These are phyloP conservation scores for Morbakka virulenta DNA, from an alignment of 30 jellyfish, hydroid and myxozoan species.

Conservation along the genomic window DNA sequence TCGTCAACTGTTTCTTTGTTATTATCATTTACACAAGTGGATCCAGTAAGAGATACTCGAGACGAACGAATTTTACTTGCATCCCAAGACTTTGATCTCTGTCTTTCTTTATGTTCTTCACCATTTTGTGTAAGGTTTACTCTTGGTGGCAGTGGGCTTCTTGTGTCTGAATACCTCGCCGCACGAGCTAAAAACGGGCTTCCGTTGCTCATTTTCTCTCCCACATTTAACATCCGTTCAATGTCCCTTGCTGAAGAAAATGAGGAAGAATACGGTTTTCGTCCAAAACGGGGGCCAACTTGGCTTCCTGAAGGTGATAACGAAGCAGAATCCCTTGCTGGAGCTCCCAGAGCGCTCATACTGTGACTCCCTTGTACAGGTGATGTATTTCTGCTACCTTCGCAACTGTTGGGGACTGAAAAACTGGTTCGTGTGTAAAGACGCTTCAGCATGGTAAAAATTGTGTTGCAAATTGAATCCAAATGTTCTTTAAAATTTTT, in stretches of 20 bases:
- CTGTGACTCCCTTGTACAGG: neutral
- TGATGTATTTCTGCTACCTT: neutral
- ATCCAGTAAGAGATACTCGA: neutral
- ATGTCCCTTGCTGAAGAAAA: neutral
- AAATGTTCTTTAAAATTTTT: too few relatives aligned
- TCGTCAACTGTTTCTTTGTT: neutral
- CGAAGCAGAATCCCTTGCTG: neutral
- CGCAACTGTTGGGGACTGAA: neutral
- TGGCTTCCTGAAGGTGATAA: neutral
- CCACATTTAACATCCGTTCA: neutral
- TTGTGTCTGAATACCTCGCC: constrained; percentile 18
- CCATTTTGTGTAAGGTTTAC: neutral
- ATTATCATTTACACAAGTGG: neutral
- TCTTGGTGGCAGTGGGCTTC: neutral
- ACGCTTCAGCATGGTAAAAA: neutral
- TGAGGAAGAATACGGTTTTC: neutral
- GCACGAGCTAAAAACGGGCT: constrained; percentile 23
- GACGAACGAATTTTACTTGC: neutral
- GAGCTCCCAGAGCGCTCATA: neutral
- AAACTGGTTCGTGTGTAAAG: neutral
- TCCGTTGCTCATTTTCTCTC: neutral
- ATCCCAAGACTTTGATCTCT: neutral
- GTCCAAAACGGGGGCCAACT: neutral
- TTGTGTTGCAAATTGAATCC: too few relatives aligned
- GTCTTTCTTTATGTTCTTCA: neutral